These are phyloP conservation scores for Sesamia nonagrioides DNA, from an alignment of 1,140 invertebrate genomes.

Conservation along the genomic window DNA sequence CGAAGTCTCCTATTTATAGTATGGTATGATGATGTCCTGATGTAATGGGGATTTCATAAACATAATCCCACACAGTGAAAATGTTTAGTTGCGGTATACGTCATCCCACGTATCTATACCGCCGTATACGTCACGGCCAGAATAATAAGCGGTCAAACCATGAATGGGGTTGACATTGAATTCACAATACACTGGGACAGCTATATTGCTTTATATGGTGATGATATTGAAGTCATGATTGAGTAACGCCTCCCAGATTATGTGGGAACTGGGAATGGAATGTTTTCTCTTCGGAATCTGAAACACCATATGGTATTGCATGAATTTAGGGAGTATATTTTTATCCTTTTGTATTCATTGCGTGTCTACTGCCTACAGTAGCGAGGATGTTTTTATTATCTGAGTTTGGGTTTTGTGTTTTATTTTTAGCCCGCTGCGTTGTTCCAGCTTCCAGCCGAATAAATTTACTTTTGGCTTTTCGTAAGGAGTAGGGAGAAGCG, in stretches of 20 bases:
- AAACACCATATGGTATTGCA: not conserved
- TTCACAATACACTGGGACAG: conserved; percentile 1
- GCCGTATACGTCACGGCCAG: conserved; percentile 17
- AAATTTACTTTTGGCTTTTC: conserved; percentile 12
- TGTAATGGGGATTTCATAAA: not conserved
- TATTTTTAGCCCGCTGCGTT: conserved; percentile 35
- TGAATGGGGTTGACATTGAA: conserved; percentile 47
- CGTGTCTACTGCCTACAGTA: not conserved
- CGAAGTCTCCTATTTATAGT: not conserved
- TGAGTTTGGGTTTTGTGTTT: conserved; percentile 20
- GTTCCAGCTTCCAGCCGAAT: conserved; percentile 27
- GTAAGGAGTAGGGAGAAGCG: not conserved
- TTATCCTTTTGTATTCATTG: conserved; percentile 30
- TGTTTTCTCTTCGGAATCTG: not conserved
- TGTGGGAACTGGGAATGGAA: conserved; percentile 35
- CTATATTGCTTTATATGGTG: conserved; percentile 38
- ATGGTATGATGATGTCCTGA: not conserved
- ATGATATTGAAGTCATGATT: conserved; percentile 19
- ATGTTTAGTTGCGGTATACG: no score
- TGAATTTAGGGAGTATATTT: conserved; percentile 8
- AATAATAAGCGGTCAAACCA: conserved; percentile 38
- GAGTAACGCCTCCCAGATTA: conserved; percentile 1
- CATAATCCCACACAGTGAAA: not conserved
- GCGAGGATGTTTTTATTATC: conserved; percentile 26
- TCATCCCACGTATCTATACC: no score